Percentiles rank a stretch among this genome's conserved stretches.
Conservation (phyloP, 2,113 vertebrate species). For the Chlorodrepanis virens region DNA sequence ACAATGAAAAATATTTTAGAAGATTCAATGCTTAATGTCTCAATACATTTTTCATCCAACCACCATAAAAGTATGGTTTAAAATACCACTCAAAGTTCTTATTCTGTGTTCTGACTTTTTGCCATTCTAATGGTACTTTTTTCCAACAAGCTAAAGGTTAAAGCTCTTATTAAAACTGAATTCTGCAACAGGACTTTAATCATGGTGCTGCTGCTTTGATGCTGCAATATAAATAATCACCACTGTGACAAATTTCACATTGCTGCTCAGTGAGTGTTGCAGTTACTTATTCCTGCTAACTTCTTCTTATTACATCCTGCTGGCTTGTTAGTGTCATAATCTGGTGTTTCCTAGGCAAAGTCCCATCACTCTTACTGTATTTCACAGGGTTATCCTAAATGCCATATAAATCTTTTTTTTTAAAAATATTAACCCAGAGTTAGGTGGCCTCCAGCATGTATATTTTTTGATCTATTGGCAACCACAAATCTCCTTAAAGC, state of each 20-base stretch:
- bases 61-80: neutral
- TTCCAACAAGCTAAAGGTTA: neutral
- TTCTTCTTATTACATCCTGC: neutral
- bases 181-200: neutral
- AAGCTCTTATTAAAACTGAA: neutral
- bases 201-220: neutral
- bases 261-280: neutral
- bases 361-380: neutral
- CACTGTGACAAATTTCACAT: neutral
- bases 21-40: too few relatives aligned
- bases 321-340: neutral
- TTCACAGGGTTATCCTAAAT: neutral
- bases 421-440: neutral
- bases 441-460: neutral
- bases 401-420: neutral
- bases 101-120: neutral
- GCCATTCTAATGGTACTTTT: neutral
- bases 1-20: neutral
- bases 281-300: neutral
- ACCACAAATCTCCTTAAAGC: neutral
- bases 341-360: neutral
- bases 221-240: neutral
- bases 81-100: neutral
- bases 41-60: neutral
- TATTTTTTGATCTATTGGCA: neutral